Conservation (phyloP, 2,113 vertebrate genomes). For the Pygoscelis adeliae region DNA sequence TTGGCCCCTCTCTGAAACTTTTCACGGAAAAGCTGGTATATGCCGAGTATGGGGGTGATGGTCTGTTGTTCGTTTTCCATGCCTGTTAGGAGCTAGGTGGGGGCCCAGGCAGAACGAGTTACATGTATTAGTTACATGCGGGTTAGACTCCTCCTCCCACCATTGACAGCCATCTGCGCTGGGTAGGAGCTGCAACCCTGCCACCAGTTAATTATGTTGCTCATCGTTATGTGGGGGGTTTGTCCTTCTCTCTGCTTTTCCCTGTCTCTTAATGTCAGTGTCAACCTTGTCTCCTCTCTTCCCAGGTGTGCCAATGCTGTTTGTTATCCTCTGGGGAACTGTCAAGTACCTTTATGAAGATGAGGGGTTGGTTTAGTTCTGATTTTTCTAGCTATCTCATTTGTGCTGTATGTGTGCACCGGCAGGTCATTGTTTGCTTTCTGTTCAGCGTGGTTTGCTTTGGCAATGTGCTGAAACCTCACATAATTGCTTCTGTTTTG, state of each 20-base stretch:
- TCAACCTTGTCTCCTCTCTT: conserved; percentile 60
- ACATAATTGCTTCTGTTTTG: conserved; percentile 58
- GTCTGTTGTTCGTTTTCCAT: not conserved
- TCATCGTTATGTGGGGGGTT: not conserved
- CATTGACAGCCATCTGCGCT: not conserved
- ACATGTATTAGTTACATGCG: not conserved
- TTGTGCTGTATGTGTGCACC: not conserved
- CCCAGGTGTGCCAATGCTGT: conserved; percentile 85
- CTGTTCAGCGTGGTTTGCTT: conserved; percentile 7
- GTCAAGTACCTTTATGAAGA: conserved; percentile 89
- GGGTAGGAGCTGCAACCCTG: not conserved
- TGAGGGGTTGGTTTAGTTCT: conserved; percentile 78
- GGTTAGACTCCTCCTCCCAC: not conserved
- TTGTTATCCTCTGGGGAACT: conserved; percentile 86
- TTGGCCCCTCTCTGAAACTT: not conserved
- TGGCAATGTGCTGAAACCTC: conserved; percentile 50
- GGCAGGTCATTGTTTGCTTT: conserved; percentile 44
- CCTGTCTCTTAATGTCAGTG: conserved; percentile 20
- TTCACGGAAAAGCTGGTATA: not conserved
- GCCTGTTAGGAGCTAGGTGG: not conserved
- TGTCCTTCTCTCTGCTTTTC: not conserved
- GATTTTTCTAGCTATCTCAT: conserved; percentile 35
- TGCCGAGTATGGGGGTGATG: not conserved
- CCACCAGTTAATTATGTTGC: not conserved
- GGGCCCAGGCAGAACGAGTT: not conserved